These are phyloP conservation scores for Lophius piscatorius DNA, from an alignment of 2,113 vertebrate genomes.

Conservation along the genomic window DNA sequence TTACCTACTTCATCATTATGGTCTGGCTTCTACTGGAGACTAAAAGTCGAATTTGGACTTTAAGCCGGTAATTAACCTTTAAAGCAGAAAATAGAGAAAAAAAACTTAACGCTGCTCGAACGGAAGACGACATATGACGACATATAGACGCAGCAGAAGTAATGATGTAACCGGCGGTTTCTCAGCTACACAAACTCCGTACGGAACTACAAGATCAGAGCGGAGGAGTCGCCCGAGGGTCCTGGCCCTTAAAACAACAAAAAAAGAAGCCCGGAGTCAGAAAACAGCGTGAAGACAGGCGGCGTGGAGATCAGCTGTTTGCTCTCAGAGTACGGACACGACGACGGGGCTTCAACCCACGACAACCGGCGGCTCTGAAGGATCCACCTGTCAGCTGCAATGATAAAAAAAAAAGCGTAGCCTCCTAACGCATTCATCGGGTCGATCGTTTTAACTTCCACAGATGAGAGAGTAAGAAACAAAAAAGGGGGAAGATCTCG, in stretches of 20 bases:
- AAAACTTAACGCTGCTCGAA: conserved; percentile 3
- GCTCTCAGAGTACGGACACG: conserved; percentile 35
- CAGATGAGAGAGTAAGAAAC: conserved; percentile 5
- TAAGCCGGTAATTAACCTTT: too few species aligned
- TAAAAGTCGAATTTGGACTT: too few species aligned
- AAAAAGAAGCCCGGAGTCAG: conserved; percentile 5
- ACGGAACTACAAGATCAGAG: conserved; percentile 41
- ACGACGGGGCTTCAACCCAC: conserved; percentile 20
- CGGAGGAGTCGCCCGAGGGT: conserved; percentile 5
- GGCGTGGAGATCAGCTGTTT: conserved; percentile 33
- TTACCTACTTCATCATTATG: too few species aligned
- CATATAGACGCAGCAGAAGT: conserved; percentile 47
- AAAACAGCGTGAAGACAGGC: conserved; percentile 3
- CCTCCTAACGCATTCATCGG: conserved; percentile 8
- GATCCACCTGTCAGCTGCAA: conserved; percentile 12
- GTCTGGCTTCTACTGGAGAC: too few species aligned
- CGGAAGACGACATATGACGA: conserved; percentile 45
- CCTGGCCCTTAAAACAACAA: conserved; percentile 19
- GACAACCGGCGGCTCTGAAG: conserved; percentile 22
- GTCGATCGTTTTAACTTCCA: conserved; percentile 17
- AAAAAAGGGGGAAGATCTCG: conserved; percentile 12
- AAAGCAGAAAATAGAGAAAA: too few species aligned
- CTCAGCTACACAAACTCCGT: conserved; percentile 31
- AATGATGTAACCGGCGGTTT: conserved; percentile 40
- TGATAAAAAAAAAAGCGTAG: conserved; percentile 1